Evolutionary conservation across 35 echinoderm and acorn worm species (phyloP), one percentile per base, ranked within the genome.

Genomic region (Amphiura filiformis): DNA sequence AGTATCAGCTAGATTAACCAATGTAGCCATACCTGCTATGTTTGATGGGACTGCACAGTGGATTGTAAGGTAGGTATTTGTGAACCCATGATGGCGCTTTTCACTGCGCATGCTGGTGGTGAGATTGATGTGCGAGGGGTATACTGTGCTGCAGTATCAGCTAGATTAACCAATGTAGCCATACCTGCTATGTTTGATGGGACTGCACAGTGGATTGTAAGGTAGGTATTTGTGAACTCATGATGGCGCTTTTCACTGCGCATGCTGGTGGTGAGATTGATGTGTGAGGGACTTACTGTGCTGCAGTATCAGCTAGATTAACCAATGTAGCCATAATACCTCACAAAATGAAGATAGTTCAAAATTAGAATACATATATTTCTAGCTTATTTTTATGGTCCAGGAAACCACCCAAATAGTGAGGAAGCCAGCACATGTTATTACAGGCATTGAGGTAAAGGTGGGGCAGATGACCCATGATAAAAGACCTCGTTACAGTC

Each of bases 21-120:
- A 99, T 88, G 93, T 99, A 18, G 93, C 90, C 18, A 92, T 89
- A 36, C 93, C 93, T 37, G 92, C 94, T 18, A 92, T 99, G 96
- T 99, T 99, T 93, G 93, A 99, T 20, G 96, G 96, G 2, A 94
- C n/a, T n/a, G 89, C 96, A 15, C 93, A 99, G 78, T 94, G 96
- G 93, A 94, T 94, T 26, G 93, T 85, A 23, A 90, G 96, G 96
- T 99, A 80, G 35, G 88, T 28, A n/a, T n/a, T n/a, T 99, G 96
- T 86, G 87, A 39, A 87, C 86, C 37, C 49, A 87, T 57, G 93
- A 91, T 65, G 96, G 96, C 2, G 89, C 89, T 47, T 95, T 99
- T n/a, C 37, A 80, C 80, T 22, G 95, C 95, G 96, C 96, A 99
- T 89, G 84, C 84, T 23, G 93, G 93, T 49, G 96, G 96, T 77